These are phyloP conservation scores for Galerucella pusilla DNA, from an alignment of 2,888 invertebrate genomes.

Conservation along the genomic window DNA sequence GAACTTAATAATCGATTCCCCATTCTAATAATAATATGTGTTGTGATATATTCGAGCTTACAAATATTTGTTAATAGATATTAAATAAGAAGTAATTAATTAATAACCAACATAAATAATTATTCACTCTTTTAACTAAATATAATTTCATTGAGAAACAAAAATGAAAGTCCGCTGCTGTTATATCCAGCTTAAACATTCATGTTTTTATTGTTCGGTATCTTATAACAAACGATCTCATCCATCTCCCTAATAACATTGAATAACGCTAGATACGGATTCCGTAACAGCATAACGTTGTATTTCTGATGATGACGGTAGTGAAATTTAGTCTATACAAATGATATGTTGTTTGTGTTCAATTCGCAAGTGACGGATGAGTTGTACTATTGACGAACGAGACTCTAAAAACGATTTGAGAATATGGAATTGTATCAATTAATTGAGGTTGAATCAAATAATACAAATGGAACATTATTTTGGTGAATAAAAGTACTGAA, in stretches of 20 bases:
- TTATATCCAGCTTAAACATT: neutral
- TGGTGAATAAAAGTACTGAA: too few species aligned
- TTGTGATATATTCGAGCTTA: too few species aligned
- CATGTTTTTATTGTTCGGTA: conserved; percentile 4
- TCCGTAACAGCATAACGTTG: neutral
- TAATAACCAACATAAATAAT: too few species aligned
- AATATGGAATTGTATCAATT: neutral
- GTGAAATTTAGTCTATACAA: neutral
- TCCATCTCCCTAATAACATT: neutral
- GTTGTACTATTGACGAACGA: neutral
- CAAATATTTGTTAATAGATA: too few species aligned
- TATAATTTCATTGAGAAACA: neutral
- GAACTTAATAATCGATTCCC: too few species aligned
- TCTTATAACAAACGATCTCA: conserved; percentile 10
- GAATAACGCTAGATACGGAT: neutral
- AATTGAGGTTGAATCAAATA: neutral
- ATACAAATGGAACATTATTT: too few species aligned
- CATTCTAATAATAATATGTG: too few species aligned
- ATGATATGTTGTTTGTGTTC: neutral
- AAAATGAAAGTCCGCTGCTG: neutral
- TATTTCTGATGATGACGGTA: conserved; percentile 7
- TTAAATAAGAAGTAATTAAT: too few species aligned
- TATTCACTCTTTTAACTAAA: too few species aligned
- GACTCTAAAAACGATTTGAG: neutral
- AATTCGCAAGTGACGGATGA: neutral